phyloP scores from a whole-genome alignment of 2,113 vertebrate genomes.

The Echinops telfairi region DNA sequence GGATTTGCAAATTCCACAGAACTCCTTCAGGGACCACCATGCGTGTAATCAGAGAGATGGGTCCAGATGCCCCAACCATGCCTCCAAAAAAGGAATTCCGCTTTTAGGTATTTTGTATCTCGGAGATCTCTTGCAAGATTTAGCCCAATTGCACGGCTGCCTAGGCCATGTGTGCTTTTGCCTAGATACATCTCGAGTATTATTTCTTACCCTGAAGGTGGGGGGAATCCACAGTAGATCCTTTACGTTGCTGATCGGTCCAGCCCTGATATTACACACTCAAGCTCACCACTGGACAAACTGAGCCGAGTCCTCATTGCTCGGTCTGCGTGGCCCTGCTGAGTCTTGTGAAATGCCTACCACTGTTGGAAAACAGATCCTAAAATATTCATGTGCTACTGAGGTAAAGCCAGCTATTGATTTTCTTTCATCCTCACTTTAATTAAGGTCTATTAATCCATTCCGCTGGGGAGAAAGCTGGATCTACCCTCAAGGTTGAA shows the following conservation, averaged over 20 bases:
- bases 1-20: constrained; percentile 1
- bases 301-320: constrained; percentile 69
- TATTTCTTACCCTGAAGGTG: constrained; percentile 37
- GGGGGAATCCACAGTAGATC: not conserved
- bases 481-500: constrained; percentile 68
- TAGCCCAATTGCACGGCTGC: not conserved
- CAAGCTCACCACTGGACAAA: constrained; percentile 66
- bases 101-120: not conserved
- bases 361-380: constrained; percentile 55
- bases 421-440: constrained; percentile 77
- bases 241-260: not conserved
- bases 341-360: constrained; percentile 27
- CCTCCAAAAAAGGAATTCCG: not conserved
- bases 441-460: constrained; percentile 79
- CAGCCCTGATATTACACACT: constrained; percentile 54
- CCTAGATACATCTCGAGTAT: not conserved
- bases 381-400: constrained; percentile 58
- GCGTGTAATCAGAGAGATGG: not conserved
- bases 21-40: not conserved
- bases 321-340: not conserved
- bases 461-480: constrained; percentile 68
- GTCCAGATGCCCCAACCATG: not conserved
- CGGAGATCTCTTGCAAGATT: not conserved
- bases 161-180: not conserved
- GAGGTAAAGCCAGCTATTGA: constrained; percentile 66